phyloP scores from a whole-genome alignment of 1,140 invertebrate species.

The Venturia canescens region DNA sequence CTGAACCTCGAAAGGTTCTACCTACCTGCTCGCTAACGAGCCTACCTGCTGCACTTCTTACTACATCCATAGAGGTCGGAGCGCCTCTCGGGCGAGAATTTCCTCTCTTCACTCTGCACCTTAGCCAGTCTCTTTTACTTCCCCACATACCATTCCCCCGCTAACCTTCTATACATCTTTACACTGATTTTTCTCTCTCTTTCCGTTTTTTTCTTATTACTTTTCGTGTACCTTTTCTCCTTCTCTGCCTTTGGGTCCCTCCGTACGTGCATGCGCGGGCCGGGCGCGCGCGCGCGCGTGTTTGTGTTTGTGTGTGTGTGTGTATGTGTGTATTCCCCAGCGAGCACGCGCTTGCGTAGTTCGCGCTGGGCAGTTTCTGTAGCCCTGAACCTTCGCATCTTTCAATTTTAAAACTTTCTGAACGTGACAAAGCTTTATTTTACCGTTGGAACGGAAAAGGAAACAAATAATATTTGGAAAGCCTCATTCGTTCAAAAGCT shows the following conservation, averaged over 20 bases:
- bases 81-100: conserved; percentile 46
- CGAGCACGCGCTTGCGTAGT: too few species aligned
- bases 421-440: too few species aligned
- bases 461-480: too few species aligned
- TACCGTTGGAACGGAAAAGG: too few species aligned
- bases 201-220: conserved; percentile 47
- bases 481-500: too few species aligned
- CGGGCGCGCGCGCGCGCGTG: too few species aligned
- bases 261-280: too few species aligned
- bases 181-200: conserved; percentile 30
- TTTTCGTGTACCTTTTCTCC: conserved; percentile 48
- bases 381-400: too few species aligned
- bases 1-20: conserved; percentile 57
- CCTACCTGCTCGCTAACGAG: conserved; percentile 76
- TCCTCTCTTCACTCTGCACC: background rate
- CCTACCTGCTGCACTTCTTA: conserved; percentile 75
- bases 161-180: conserved; percentile 17
- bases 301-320: too few species aligned
- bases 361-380: too few species aligned
- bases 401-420: too few species aligned
- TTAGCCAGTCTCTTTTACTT: conserved; percentile 17
- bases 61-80: conserved; percentile 66
- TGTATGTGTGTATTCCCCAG: too few species aligned
- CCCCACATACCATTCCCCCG: background rate
- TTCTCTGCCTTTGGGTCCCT: background rate